Base-by-base conservation (phyloP, 2,797 vertebrate species). In the Stomatorhinus walkeri region DNA sequence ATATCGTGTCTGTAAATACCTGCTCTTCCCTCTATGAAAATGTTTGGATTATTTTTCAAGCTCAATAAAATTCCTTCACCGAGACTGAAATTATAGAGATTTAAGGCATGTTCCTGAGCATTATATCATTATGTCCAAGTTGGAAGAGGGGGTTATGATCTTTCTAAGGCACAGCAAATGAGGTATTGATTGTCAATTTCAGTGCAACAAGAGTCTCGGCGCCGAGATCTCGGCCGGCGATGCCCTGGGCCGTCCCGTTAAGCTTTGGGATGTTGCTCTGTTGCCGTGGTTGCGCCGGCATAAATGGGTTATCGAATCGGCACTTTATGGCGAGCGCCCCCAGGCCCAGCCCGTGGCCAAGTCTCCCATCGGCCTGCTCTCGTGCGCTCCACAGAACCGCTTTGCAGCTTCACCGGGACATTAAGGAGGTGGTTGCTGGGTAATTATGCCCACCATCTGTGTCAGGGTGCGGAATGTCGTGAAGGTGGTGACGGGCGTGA, bases 161-260 rank as follows among this genome's bases (percentile, higher is more conserved):
- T 54, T 36, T 54, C 85, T 51, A 36, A 56, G 85, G 49, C 49
- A 19, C 85, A 32, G 28, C 52, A 51, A 86, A 86, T 86, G 85
- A 86, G 49, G 85, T 86, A 86, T 86, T 86, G 85, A 86, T 56
- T 86, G 85, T 86, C 85, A 86, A 54, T 86, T 86, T 86, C 5
- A 86, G 51, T 56, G 24, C 85, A 86, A 56, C 52, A 56, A 86
- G 49, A 56, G 85, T 32, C 52, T 54, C 52, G 1, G 32, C 6
- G 14, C 52, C 8, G 32, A 16, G 19, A 19, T 86, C 51, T n/a
- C 16, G 28, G 28, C 12, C 14, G 51, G 49, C 19, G 51, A 32
- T 14, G 51, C 85, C 51, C 51, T 8, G 22, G 52, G 49, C 85
- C 49, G 52, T 56, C 85, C 85, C 32, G 85, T 56, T 86, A 86